Evolutionary conservation across 2,113 vertebrate genomes (phyloP).

Genomic region (Aphyosemion australe): DNA sequence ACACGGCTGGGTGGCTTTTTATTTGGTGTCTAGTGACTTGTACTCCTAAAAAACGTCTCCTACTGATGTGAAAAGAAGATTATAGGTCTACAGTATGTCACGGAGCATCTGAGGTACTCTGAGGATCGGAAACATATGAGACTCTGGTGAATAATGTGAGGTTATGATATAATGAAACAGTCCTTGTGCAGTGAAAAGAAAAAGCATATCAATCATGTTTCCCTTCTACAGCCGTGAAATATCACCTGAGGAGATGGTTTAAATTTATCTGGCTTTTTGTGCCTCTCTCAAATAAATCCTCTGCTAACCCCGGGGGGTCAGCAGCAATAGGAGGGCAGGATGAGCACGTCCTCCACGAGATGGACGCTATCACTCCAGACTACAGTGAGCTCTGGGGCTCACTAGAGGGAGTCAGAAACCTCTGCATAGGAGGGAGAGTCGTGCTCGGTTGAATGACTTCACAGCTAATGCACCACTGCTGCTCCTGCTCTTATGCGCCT

Average conservation of each 20-base stretch:
- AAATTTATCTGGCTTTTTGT: conserved; percentile 10
- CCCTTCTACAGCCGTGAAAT: not conserved
- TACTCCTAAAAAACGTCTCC: conserved; percentile 57
- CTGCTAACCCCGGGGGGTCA: conserved; percentile 28
- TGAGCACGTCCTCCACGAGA: conserved; percentile 52
- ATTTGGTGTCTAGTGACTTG: conserved; percentile 70
- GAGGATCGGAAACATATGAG: conserved; percentile 19
- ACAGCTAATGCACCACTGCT: conserved; percentile 74
- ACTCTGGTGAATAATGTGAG: conserved; percentile 27
- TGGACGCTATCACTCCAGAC: conserved; percentile 58
- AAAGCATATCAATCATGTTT: conserved; percentile 13
- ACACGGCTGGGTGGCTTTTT: conserved; percentile 64
- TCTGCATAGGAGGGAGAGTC: conserved; percentile 68
- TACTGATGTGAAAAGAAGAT: conserved; percentile 54
- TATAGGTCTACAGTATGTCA: conserved; percentile 50
- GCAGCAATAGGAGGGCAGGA: conserved; percentile 39
- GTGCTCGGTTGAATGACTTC: conserved; percentile 65
- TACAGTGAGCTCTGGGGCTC: conserved; percentile 75
- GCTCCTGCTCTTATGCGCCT: conserved; percentile 63
- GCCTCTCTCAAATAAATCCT: conserved; percentile 13
- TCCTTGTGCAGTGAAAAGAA: conserved; percentile 1
- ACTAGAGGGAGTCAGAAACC: conserved; percentile 81
- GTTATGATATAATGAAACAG: conserved; percentile 2
- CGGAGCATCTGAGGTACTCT: conserved; percentile 18
- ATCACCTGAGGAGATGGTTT: conserved; percentile 4